These are phyloP conservation scores for Nemurella pictetii DNA, from an alignment of 2,888 invertebrate species.

Conservation along the genomic window DNA sequence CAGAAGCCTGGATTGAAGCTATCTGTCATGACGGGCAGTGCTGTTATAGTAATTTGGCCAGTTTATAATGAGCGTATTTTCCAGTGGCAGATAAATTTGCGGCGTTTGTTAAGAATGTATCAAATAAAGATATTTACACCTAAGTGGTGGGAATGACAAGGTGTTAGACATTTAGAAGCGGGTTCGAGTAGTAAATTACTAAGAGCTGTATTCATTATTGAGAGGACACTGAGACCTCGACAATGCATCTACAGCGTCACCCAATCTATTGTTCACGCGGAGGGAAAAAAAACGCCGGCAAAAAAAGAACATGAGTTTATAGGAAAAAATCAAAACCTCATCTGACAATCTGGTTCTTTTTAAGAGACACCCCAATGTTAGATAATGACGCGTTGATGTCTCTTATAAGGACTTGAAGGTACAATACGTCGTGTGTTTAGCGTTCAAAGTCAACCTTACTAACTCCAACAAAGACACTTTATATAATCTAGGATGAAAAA, in stretches of 20 bases:
- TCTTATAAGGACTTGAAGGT: not conserved
- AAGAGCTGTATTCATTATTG: conserved; percentile 11
- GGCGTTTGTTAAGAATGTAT: conserved; percentile 2
- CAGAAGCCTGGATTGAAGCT: not conserved
- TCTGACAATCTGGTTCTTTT: conserved; percentile 2
- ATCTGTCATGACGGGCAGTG: not conserved
- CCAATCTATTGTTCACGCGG: not conserved
- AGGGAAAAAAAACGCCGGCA: not conserved
- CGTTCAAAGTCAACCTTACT: conserved; percentile 5
- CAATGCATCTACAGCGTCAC: conserved; percentile 28
- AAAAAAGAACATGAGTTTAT: not conserved
- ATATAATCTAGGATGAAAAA: conserved; percentile 22
- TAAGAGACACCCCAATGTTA: conserved; percentile 24
- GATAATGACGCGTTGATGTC: conserved; percentile 30
- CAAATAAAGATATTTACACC: conserved; percentile 21
- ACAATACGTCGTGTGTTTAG: conserved; percentile 29
- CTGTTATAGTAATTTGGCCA: not conserved
- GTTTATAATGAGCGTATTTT: not conserved
- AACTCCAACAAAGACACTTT: conserved; percentile 21
- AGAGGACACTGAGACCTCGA: conserved; percentile 27
- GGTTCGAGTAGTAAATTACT: conserved; percentile 9
- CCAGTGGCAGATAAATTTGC: not conserved
- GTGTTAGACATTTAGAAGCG: conserved; percentile 17
- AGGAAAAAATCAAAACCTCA: conserved; percentile 15
- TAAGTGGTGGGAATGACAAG: conserved; percentile 26